phyloP scores from a whole-genome alignment of 1,140 invertebrate genomes.

The Melanaphis sacchari region DNA sequence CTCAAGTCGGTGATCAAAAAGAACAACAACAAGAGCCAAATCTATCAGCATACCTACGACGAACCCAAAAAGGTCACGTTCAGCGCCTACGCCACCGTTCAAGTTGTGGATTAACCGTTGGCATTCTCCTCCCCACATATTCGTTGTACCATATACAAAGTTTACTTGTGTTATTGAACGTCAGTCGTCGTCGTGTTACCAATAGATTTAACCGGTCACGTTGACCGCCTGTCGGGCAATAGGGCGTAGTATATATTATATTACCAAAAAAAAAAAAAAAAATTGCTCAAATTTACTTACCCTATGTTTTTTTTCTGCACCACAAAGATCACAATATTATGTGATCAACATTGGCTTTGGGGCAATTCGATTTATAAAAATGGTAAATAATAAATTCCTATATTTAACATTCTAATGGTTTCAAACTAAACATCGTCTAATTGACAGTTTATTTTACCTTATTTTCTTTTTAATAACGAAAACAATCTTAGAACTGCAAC shows the following conservation, averaged over 20 bases:
- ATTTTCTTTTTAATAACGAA: not conserved
- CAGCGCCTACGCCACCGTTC: constrained; percentile 62
- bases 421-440: not conserved
- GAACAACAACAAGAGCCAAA: constrained; percentile 58
- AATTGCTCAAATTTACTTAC: not conserved
- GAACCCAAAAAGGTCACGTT: constrained; percentile 62
- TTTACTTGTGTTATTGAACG: not conserved
- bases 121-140: not conserved
- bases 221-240: not conserved
- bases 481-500: not conserved
- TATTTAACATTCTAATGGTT: not conserved
- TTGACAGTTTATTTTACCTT: not conserved
- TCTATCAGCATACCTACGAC: constrained; percentile 56
- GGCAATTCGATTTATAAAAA: not conserved
- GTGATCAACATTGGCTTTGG: not conserved
- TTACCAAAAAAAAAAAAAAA: not conserved
- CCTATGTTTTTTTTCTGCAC: not conserved
- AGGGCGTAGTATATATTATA: not conserved
- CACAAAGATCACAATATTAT: not conserved
- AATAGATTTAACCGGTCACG: constrained; percentile 19
- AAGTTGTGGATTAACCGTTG: constrained; percentile 60
- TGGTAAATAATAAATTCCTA: not conserved
- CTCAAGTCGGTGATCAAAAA: constrained; percentile 61
- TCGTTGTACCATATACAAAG: constrained; percentile 13
- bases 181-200: constrained; percentile 31